Base-by-base conservation (phyloP, 2,888 invertebrate species). In the Ceraclea dissimilis region DNA sequence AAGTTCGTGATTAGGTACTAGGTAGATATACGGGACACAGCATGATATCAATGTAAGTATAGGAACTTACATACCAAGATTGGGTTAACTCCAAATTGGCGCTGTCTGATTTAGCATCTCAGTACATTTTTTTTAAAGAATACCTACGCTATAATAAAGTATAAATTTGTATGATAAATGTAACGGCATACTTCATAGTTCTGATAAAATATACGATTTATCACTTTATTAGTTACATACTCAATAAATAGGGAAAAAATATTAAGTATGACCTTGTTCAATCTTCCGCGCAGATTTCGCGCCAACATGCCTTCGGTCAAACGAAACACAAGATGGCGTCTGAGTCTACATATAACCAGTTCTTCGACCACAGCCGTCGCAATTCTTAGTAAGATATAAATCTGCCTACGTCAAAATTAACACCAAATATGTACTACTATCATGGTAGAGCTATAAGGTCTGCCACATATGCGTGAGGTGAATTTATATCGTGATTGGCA, bases 231-330 rank as follows among this genome's bases (percentile, higher is more conserved):
- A n/a, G n/a, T n/a, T 26, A 26, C 26, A 10, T 26, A 26, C 26
- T 26, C 26, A 26, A 26, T 26, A 26, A 26, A 26, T 4, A 26
- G 4, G 26, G 26, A 26, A 26, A n/a, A 19, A 19, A 46, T 2
- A 49, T 19, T 16, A 17, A 47, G 17, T 22, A 16, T 49, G 49
- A 49, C 49, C 49, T 49, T 49, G 49, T 49, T 49, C 8, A 20
- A 10, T 49, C 22, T 49, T 49, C 49, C 49, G 49, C 49, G n/a
- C 6, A 22, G 2, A 55, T 46, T 44, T 55, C 50, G 55, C 55
- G 50, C 55, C 44, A 55, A 50, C 44, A 39, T 11, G 54, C 54
- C 54, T 20, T 26, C 5, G 46, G 54, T 20, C 34, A 48, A 48
- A 48, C 8, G 39, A n/a, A 44, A 17, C 21, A 44, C 44, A 51